Conservation (phyloP, 1,140 invertebrate species). For the Pissodes strobi region DNA sequence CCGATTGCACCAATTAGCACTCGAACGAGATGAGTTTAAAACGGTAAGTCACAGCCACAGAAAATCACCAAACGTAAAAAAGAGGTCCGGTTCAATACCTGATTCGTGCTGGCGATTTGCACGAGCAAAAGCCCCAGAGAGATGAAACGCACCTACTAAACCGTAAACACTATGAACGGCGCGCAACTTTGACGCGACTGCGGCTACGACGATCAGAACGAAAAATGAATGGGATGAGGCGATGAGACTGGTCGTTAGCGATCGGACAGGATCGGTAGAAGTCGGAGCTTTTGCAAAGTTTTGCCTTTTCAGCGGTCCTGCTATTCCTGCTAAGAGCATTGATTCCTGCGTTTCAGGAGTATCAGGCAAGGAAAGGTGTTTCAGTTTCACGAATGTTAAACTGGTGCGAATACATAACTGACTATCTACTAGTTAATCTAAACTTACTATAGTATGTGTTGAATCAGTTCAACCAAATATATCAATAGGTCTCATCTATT, state of each 20-base stretch:
- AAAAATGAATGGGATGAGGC: slow-evolving; percentile 9
- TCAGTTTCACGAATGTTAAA: no score
- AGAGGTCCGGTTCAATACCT: slow-evolving; percentile 29
- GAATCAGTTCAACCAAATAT: neutral
- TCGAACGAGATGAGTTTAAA: neutral
- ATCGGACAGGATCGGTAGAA: slow-evolving; percentile 2
- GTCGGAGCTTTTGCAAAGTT: slow-evolving; percentile 16
- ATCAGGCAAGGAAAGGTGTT: neutral
- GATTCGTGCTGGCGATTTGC: slow-evolving; percentile 1
- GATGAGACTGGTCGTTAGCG: neutral
- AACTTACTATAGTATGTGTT: no score
- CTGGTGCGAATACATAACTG: no score
- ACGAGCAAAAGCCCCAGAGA: neutral
- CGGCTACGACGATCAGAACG: slow-evolving; percentile 10
- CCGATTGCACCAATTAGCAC: neutral
- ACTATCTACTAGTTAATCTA: no score
- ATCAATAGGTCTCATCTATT: neutral
- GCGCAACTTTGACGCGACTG: slow-evolving; percentile 17
- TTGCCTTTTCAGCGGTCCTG: slow-evolving; percentile 1
- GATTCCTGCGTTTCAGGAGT: neutral
- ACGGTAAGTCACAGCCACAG: slow-evolving; percentile 19
- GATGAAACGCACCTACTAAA: neutral
- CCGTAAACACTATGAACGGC: neutral
- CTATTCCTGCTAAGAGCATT: neutral
- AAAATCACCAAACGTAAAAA: slow-evolving; percentile 26